These are phyloP conservation scores for Melanocharis versteri DNA, from an alignment of 2,113 vertebrate genomes.

Conservation along the genomic window DNA sequence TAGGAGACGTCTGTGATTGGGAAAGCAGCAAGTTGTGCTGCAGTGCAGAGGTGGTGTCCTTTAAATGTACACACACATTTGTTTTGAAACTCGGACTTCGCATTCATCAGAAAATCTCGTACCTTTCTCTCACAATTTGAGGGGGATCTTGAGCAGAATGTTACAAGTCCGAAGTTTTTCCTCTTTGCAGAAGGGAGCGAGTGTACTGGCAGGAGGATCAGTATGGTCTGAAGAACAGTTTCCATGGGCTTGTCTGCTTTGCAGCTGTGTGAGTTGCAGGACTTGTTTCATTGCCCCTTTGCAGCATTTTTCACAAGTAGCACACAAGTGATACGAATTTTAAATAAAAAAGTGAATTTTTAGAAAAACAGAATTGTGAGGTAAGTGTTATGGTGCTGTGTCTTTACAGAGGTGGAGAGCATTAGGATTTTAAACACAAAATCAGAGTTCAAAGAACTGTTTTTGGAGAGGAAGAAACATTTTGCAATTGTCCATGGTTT, in stretches of 20 bases:
- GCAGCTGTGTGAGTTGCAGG: neutral
- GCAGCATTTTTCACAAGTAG: neutral
- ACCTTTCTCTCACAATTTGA: neutral
- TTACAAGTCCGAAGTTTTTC: neutral
- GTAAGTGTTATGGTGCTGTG: neutral
- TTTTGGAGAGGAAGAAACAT: neutral
- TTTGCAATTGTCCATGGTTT: neutral
- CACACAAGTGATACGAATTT: neutral
- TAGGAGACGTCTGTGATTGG: neutral
- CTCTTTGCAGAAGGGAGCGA: neutral
- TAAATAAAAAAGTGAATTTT: neutral
- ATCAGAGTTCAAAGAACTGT: neutral
- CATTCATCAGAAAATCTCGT: neutral
- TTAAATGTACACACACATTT: neutral
- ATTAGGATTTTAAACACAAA: neutral
- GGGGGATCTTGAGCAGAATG: neutral
- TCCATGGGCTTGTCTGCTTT: neutral
- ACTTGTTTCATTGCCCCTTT: neutral
- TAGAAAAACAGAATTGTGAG: neutral
- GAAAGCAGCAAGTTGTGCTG: neutral
- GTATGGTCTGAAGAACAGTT: neutral
- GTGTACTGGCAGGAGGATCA: neutral
- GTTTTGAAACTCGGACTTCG: neutral
- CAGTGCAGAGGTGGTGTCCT: neutral
- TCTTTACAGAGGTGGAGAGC: neutral